These are phyloP conservation scores for Amazona guildingii DNA, from an alignment of 2,113 vertebrate genomes.

Conservation along the genomic window DNA sequence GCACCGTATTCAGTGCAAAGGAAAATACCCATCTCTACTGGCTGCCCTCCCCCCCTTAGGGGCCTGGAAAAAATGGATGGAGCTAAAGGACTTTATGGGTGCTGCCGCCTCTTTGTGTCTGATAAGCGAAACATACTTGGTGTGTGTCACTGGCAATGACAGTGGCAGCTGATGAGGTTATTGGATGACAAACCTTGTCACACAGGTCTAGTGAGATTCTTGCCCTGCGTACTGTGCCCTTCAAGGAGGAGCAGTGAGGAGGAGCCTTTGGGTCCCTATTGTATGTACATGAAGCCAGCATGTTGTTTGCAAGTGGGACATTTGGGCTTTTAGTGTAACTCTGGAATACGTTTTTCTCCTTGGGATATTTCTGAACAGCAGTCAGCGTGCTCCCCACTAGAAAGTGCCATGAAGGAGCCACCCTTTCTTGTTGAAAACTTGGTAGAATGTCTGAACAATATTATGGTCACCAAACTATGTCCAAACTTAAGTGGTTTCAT, in stretches of 20 bases:
- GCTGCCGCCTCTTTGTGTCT: neutral
- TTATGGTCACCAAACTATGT: conserved; percentile 27
- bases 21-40: neutral
- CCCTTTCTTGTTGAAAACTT: conserved; percentile 53
- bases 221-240: neutral
- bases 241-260: neutral
- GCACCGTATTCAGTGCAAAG: neutral
- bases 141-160: neutral
- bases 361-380: conserved; percentile 37
- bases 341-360: conserved; percentile 23
- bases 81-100: neutral
- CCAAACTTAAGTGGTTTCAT: conserved; percentile 45
- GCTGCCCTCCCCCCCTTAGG: neutral
- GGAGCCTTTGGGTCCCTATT: neutral
- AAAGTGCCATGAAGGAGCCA: conserved; percentile 54
- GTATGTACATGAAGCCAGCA: neutral
- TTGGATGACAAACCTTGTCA: conserved; percentile 31
- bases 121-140: neutral
- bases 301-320: conserved; percentile 12
- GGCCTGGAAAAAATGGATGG: neutral
- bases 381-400: conserved; percentile 5
- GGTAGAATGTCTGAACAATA: conserved; percentile 1
- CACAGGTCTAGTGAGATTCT: conserved; percentile 56
- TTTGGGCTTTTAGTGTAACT: neutral
- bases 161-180: neutral